phyloP scores from a whole-genome alignment of 2,797 vertebrate species.

The Cyprinodon diabolis region DNA sequence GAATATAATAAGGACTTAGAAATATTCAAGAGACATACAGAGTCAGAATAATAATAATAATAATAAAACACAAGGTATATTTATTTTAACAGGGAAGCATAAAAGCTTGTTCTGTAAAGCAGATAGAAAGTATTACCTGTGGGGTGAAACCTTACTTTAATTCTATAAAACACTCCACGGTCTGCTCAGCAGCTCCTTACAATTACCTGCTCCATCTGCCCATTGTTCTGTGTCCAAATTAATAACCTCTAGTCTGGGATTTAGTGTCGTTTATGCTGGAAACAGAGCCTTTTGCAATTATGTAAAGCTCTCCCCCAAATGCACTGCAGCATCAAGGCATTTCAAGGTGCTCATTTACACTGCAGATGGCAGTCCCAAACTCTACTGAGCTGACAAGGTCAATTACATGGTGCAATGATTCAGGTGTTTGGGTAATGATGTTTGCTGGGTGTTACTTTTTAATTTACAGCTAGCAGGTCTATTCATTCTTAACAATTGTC shows the following conservation, averaged over 20 bases:
- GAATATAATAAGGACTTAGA: not conserved
- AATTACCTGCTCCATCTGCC: constrained; percentile 67
- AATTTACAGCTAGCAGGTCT: constrained; percentile 3
- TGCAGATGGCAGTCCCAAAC: constrained; percentile 19
- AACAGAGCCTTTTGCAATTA: constrained; percentile 47
- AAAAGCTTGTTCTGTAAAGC: constrained; percentile 23
- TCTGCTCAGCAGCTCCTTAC: constrained; percentile 58
- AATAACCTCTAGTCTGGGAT: constrained; percentile 56
- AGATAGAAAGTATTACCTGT: constrained; percentile 52
- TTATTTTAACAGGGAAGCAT: not conserved
- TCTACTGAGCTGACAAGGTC: constrained; percentile 47
- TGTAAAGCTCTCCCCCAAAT: constrained; percentile 47
- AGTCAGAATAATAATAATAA: not conserved
- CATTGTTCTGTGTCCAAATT: constrained; percentile 62
- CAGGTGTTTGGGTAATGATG: constrained; percentile 25
- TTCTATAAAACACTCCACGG: constrained; percentile 57
- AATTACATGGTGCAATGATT: constrained; percentile 62
- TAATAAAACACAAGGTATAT: not conserved
- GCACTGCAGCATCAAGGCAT: constrained; percentile 18
- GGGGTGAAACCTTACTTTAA: constrained; percentile 51
- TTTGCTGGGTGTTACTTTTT: constrained; percentile 28
- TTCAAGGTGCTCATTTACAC: constrained; percentile 34
- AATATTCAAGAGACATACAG: not conserved
- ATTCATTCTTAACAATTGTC: not conserved
- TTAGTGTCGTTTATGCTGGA: constrained; percentile 38